Conservation (phyloP, 2,888 invertebrate genomes). For the Drosophila sordidapex region DNA sequence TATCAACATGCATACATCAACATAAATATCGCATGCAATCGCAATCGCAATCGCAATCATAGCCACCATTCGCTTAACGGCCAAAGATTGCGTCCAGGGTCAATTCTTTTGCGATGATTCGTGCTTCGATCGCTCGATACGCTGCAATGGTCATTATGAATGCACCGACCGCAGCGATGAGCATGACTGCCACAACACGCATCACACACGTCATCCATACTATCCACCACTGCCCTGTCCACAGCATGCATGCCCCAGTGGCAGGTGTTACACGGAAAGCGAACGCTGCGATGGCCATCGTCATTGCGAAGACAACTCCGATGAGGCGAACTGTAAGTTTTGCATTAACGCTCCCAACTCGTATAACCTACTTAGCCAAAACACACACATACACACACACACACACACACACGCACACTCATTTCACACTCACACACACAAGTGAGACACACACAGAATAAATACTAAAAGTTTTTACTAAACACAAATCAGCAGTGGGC, state of each 20-base stretch:
- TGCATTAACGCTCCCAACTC: conserved; percentile 28
- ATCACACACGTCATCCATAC: conserved; percentile 56
- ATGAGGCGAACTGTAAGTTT: conserved; percentile 87
- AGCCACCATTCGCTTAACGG: conserved; percentile 70
- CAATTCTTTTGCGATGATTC: conserved; percentile 87
- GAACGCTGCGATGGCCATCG: conserved; percentile 86
- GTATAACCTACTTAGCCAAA: not conserved
- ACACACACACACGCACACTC: not conserved
- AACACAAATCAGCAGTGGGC: not conserved
- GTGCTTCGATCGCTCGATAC: conserved; percentile 87
- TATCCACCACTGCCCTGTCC: conserved; percentile 73
- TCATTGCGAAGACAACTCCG: conserved; percentile 87
- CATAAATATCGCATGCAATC: conserved; percentile 34
- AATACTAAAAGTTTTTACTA: not conserved
- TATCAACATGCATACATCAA: conserved; percentile 23
- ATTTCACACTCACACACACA: not conserved
- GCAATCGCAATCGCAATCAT: conserved; percentile 40
- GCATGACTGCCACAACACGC: conserved; percentile 69
- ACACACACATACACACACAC: not conserved
- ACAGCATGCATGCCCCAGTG: conserved; percentile 87
- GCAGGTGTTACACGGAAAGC: conserved; percentile 85
- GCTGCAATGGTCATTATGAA: conserved; percentile 88
- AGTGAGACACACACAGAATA: conserved; percentile 2
- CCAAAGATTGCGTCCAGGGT: conserved; percentile 81
- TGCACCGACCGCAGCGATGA: conserved; percentile 89